Conservation (phyloP, 1,140 invertebrate species). For the Calephelis nemesis region DNA sequence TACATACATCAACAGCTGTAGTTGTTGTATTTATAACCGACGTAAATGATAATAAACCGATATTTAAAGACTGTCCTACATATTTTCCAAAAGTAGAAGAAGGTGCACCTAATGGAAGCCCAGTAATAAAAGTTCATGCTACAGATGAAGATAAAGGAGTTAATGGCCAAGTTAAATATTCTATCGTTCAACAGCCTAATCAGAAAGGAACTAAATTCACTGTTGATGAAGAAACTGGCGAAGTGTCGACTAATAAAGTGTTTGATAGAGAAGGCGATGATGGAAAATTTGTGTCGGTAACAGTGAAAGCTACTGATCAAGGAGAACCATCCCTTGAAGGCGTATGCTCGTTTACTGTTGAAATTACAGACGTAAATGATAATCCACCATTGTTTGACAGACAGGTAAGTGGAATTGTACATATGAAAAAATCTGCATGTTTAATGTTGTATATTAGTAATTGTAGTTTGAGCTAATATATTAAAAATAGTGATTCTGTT, state of each 20-base stretch:
- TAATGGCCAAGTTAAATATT: slow-evolving; percentile 95
- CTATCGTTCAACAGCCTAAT: slow-evolving; percentile 97
- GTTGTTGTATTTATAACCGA: slow-evolving; percentile 98
- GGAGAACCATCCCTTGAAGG: slow-evolving; percentile 97
- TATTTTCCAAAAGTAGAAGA: slow-evolving; percentile 96
- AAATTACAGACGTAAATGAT: slow-evolving; percentile 97
- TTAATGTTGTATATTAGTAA: slow-evolving; percentile 3
- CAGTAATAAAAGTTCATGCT: slow-evolving; percentile 95
- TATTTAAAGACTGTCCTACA: slow-evolving; percentile 94
- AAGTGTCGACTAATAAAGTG: slow-evolving; percentile 96
- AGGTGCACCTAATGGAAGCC: slow-evolving; percentile 94
- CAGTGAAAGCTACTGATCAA: slow-evolving; percentile 97
- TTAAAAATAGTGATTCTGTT: neutral
- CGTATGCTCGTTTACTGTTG: slow-evolving; percentile 97
- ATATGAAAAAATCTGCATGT: slow-evolving; percentile 34
- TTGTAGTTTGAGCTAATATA: slow-evolving; percentile 10
- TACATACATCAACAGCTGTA: slow-evolving; percentile 96
- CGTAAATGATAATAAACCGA: slow-evolving; percentile 96
- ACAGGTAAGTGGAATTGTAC: slow-evolving; percentile 84
- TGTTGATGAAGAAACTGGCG: slow-evolving; percentile 95
- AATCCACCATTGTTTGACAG: slow-evolving; percentile 96
- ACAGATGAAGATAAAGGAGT: slow-evolving; percentile 97
- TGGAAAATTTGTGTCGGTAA: slow-evolving; percentile 97
- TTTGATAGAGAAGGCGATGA: slow-evolving; percentile 97
- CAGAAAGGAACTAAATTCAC: slow-evolving; percentile 97